Base-by-base conservation (phyloP, 2,888 invertebrate genomes). In the Leptopilina syphax region DNA sequence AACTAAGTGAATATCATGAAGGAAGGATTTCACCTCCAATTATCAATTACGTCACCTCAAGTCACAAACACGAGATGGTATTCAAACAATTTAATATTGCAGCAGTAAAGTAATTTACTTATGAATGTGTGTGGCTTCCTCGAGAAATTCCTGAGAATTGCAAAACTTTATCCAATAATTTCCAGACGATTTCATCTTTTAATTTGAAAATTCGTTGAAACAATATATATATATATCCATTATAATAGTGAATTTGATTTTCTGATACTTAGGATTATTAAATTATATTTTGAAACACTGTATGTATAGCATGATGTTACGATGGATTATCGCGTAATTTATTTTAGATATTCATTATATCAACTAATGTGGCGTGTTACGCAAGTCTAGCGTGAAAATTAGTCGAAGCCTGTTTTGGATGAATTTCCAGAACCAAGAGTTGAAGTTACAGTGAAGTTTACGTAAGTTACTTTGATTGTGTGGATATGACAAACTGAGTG, bases 301-400 rank as follows among this genome's bases (percentile, higher is more conserved):
- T 34, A 3, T 34, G 4, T 3, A 34, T 34, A 34, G 24, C 18
- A 63, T 8, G 8, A 24, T 63, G 60, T n/a, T 60, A 5, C 13
- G n/a, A 63, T 24, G 54, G 73, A 73, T 73, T 34, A n/a, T 54
- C 27, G n/a, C 34, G 27, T 73, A 54, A 73, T 57, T 50, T 57
- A 63, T 24, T 63, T 24, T 63, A n/a, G 24, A 63, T 63, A 63
- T 24, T 63, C 18, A 63, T 63, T 63, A 63, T 60, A 60, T 60
- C 13, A 18, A 18, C 18, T n/a, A 63, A 63, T 24, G 63, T 24
- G 54, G 34, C n/a, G 13, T 57, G 47, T 65, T 24, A 50, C 5
- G 50, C 65, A 65, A 77, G 44, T 41, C 12, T 57, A 76, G 76
- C 76, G 63, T 63, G 76, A 76, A 57, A 76, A 76, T 76, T 76